phyloP scores from a whole-genome alignment of 2,888 invertebrate genomes.

The Hypsopygia costalis region DNA sequence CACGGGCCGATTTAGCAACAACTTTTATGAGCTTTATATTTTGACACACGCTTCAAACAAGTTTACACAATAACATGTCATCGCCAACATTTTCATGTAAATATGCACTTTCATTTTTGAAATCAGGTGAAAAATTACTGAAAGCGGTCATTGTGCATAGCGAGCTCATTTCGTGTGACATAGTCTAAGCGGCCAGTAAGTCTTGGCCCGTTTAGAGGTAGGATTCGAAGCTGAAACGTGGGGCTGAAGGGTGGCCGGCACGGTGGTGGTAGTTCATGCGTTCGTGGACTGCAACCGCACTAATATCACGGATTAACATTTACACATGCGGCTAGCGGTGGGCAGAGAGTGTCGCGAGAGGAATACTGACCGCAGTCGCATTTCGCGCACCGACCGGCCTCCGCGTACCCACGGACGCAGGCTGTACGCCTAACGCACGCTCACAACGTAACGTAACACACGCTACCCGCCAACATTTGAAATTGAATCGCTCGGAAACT shows the following conservation, averaged over 20 bases:
- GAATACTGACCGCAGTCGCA: constrained; percentile 65
- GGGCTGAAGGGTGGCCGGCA: constrained; percentile 1
- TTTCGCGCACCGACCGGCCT: constrained; percentile 64
- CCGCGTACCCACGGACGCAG: constrained; percentile 42
- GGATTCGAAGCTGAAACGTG: background rate
- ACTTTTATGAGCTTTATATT: background rate
- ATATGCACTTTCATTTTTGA: constrained; percentile 32
- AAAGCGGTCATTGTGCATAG: constrained; percentile 29
- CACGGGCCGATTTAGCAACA: background rate
- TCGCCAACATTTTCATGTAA: constrained; percentile 27
- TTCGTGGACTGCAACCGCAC: constrained; percentile 36
- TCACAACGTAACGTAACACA: constrained; percentile 58
- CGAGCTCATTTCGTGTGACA: constrained; percentile 27
- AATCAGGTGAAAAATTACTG: constrained; percentile 42
- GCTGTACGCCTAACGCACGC: constrained; percentile 47
- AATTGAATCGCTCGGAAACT: constrained; percentile 28
- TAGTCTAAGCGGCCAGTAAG: constrained; percentile 20
- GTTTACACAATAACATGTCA: constrained; percentile 23
- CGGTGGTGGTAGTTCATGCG: constrained; percentile 30
- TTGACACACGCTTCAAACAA: constrained; percentile 8
- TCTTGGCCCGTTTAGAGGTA: constrained; percentile 26
- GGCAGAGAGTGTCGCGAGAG: constrained; percentile 55
- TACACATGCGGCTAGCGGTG: constrained; percentile 60
- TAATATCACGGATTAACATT: constrained; percentile 56
- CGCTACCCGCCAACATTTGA: constrained; percentile 63